These are phyloP conservation scores for Triops longicaudatus DNA, from an alignment of 1,140 invertebrate genomes.

Conservation along the genomic window DNA sequence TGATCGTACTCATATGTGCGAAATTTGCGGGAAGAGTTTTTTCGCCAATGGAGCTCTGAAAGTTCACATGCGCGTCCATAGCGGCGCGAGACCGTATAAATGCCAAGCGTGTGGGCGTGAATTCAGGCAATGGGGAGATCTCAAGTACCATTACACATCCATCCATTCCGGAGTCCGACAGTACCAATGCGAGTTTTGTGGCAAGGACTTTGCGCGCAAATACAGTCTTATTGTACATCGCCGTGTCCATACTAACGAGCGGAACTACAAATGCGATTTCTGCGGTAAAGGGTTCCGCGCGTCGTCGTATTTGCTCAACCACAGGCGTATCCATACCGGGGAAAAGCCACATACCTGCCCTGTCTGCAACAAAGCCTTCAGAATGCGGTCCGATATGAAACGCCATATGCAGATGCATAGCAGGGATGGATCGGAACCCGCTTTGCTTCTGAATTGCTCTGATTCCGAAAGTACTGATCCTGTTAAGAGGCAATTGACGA, in stretches of 20 bases:
- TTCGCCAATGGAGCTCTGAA: conserved; percentile 68
- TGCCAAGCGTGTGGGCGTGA: conserved; percentile 65
- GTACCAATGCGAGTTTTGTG: conserved; percentile 84
- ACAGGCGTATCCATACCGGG: conserved; percentile 84
- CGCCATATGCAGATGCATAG: conserved; percentile 73
- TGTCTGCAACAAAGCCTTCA: conserved; percentile 71
- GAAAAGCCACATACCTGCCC: conserved; percentile 70
- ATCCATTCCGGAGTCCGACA: conserved; percentile 72
- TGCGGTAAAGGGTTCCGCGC: conserved; percentile 75
- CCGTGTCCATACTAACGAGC: conserved; percentile 79
- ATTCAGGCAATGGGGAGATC: conserved; percentile 78
- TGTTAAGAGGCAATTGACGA: conserved; percentile 10
- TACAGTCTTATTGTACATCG: conserved; percentile 87
- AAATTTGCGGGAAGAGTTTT: conserved; percentile 70
- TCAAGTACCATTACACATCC: conserved; percentile 80
- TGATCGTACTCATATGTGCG: conserved; percentile 66
- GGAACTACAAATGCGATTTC: conserved; percentile 78
- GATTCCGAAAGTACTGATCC: conserved; percentile 19
- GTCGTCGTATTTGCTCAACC: conserved; percentile 73
- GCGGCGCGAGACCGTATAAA: conserved; percentile 61
- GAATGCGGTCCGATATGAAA: conserved; percentile 77
- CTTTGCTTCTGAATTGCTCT: conserved; percentile 23
- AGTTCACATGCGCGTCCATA: conserved; percentile 63
- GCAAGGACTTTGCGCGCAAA: conserved; percentile 82
- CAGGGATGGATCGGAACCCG: conserved; percentile 43